Base-by-base conservation (phyloP, 2,888 invertebrate species). In the Saturnia pavonia region DNA sequence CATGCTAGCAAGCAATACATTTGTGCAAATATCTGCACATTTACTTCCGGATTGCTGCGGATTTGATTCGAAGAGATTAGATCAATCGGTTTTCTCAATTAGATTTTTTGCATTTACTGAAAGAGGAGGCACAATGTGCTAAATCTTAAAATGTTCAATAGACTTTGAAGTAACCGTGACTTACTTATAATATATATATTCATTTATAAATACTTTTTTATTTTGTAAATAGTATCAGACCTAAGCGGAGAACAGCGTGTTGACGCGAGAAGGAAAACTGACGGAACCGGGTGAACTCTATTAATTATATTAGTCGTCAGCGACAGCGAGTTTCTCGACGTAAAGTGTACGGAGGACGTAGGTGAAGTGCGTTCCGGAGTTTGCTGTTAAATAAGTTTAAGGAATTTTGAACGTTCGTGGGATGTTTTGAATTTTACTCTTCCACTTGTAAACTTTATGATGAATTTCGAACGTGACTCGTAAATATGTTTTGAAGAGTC, bases 241-340 rank as follows among this genome's bases (percentile, higher is more conserved):
- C 65, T 73, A 83, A 85, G 76, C 69, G 72, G 84, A 87, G 71
- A 73, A 54, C 22, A 78, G 73, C 77, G 22, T 51, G 72, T 73
- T 74, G 73, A 75, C 75, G 72, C 74, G 73, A 67, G 73, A 70
- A 74, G 72, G 75, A 76, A 80, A 77, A 77, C 78, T 76, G 79
- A 77, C 81, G 83, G 85, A 83, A 82, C 80, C 82, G 80, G 78
- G 74, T 77, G 81, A 87, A 85, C 85, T 85, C 83, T 86, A 88
- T 88, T 90, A 90, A 90, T 90, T 89, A 89, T 86, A 88, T 90
- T 88, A 88, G 82, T 79, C 80, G 82, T 80, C 83, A 85, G 86
- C 83, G 85, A 87, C 83, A 84, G 83, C 76, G 77, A 65, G 65
- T 65, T 65, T n/a, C 65, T 19, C 65, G 34, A 65, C 65, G 65